phyloP scores from a whole-genome alignment of 2,888 invertebrate species.

The Scelioninae gen. 1 region DNA sequence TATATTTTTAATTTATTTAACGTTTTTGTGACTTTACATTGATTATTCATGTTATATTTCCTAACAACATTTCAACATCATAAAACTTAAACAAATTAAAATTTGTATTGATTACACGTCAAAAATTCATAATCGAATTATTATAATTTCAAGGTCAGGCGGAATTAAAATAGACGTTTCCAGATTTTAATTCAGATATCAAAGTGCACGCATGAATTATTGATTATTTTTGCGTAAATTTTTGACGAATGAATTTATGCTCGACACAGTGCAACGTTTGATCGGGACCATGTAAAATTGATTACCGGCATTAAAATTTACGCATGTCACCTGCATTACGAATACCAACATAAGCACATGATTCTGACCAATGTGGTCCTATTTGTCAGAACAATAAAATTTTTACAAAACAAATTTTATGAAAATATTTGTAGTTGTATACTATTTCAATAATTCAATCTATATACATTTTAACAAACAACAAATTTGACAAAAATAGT shows the following conservation, averaged over 20 bases:
- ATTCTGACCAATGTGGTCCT: constrained; percentile 2
- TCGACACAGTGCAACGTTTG: constrained; percentile 3
- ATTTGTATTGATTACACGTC: constrained; percentile 1
- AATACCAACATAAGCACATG: constrained; percentile 12
- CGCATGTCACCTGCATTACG: constrained; percentile 15
- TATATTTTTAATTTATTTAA: neutral
- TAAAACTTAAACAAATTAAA: neutral
- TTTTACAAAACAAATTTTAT: too few relatives aligned
- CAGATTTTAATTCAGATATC: constrained; percentile 36
- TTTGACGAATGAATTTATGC: constrained; percentile 36
- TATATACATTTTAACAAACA: too few relatives aligned
- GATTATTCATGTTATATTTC: neutral
- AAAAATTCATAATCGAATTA: constrained; percentile 4
- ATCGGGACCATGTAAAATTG: constrained; percentile 32
- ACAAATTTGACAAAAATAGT: too few relatives aligned
- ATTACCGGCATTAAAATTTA: constrained; percentile 33
- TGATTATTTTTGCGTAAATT: constrained; percentile 32
- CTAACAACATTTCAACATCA: neutral
- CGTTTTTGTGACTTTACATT: neutral
- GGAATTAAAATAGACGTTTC: constrained; percentile 13
- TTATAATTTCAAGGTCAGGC: constrained; percentile 14
- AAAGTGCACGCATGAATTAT: constrained; percentile 10
- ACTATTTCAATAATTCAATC: too few relatives aligned
- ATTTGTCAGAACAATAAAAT: constrained; percentile 8
- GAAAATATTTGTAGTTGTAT: too few relatives aligned